Base-by-base conservation (phyloP, 2,888 invertebrate species). In the Drosophila setosimentum region DNA sequence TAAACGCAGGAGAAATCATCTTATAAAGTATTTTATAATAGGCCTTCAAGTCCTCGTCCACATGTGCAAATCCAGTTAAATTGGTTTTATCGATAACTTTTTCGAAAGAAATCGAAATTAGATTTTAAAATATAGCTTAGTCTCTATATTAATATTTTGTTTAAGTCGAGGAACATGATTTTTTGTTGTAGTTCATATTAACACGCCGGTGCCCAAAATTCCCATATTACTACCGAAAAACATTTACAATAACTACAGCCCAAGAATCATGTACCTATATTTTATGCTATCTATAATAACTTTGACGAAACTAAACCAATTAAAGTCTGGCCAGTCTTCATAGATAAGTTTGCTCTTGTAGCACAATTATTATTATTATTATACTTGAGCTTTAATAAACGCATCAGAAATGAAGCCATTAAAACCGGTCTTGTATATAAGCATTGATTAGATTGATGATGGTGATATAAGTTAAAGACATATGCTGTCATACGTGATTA, bases 311-410 rank as follows among this genome's bases (percentile, higher is more conserved):
- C 2, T n/a, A 2, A 10, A 18, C 0, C 18, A 0, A 37, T 18
- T 37, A 18, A 37, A 18, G 40, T 40, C 4, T 4, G n/a, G 0
- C 4, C 10, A 40, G n/a, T 45, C 13, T 7, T 13, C 7, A 21
- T 7, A 0, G 3, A 3, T 21, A 7, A 3, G 0, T 45, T 13
- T 21, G 21, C 13, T 45, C 2, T 16, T 45, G 6, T 13, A 21
- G 1, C 1, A 21, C 13, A n/a, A 42, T 42, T 3, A 45, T 24
- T 18, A 45, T 24, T 18, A 53, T 18, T 2, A 24, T n/a, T 18
- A 3, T 3, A 29, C 4, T 4, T 5, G 18, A 54, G 16, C 21
- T 21, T 21, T 3, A 24, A 21, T 27, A 35, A 54, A 27, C 27
- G 18, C 16, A 24, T 13, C 18, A 21, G 13, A 35, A 49, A 49